phyloP scores from a whole-genome alignment of 2,113 vertebrate species.

The Phalacrocorax carbo region DNA sequence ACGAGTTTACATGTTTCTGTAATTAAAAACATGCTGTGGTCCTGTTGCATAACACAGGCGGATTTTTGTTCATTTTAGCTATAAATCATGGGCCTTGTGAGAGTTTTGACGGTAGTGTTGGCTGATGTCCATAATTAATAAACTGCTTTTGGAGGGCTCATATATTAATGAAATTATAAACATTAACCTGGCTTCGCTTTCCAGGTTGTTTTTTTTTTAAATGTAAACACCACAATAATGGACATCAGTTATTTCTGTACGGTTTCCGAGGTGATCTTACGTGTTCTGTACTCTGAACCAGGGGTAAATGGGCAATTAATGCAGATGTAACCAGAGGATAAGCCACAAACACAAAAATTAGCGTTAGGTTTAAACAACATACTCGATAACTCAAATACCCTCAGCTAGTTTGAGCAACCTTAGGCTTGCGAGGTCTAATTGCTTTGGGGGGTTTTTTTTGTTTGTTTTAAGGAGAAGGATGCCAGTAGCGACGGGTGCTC shows the following conservation, averaged over 20 bases:
- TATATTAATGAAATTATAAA: slow-evolving; percentile 5
- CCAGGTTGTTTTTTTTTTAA: not conserved
- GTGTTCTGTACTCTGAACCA: not conserved
- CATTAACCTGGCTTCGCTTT: not conserved
- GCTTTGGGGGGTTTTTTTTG: not conserved
- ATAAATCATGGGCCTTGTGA: not conserved
- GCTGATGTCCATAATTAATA: not conserved
- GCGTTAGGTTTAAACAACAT: not conserved
- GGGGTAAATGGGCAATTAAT: not conserved
- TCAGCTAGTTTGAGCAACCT: not conserved
- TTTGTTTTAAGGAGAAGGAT: not conserved
- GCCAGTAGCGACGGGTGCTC: not conserved
- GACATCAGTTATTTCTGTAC: not conserved
- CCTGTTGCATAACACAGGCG: not conserved
- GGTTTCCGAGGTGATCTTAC: not conserved
- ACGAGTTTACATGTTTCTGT: not conserved
- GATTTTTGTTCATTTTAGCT: not conserved
- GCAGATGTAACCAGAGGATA: not conserved
- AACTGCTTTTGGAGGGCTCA: slow-evolving; percentile 10
- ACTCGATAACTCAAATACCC: not conserved
- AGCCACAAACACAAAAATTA: not conserved
- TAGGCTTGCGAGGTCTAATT: not conserved
- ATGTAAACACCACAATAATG: not conserved
- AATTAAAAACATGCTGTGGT: not conserved
- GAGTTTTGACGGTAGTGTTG: not conserved